Conservation (phyloP, 64 coral and sea anemone genomes). For the Trachythela sp. region DNA sequence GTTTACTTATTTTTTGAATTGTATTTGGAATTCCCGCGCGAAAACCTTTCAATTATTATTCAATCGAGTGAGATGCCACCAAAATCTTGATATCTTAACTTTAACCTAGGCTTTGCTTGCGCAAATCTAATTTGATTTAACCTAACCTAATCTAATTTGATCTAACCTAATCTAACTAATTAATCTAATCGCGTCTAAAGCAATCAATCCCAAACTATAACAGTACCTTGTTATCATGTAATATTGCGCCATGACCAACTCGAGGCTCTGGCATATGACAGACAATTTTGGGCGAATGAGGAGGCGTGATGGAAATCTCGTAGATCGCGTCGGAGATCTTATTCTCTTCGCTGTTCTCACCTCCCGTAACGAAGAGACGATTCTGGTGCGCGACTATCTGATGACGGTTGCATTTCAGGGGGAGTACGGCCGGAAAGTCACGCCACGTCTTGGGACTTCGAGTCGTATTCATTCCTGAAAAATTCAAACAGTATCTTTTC, state of each 20-base stretch:
- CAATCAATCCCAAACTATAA: too few species aligned
- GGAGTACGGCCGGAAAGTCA: background rate
- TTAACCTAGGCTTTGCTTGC: too few species aligned
- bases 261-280: background rate
- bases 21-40: too few species aligned
- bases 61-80: too few species aligned
- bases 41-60: too few species aligned
- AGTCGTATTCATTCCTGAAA: background rate
- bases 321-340: background rate
- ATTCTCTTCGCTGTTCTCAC: background rate
- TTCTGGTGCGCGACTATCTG: background rate
- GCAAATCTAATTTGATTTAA: too few species aligned
- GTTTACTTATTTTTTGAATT: too few species aligned
- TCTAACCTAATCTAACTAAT: too few species aligned
- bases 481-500: background rate
- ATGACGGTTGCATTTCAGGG: background rate
- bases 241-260: background rate
- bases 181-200: too few species aligned
- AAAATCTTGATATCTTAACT: too few species aligned
- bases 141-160: too few species aligned
- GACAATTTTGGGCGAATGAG: background rate
- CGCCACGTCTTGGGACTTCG: background rate
- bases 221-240: background rate
- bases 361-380: background rate
- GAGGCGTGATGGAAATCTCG: background rate